These are phyloP conservation scores for Tetramorium alpestre DNA, from an alignment of 1,140 invertebrate genomes.

Conservation along the genomic window DNA sequence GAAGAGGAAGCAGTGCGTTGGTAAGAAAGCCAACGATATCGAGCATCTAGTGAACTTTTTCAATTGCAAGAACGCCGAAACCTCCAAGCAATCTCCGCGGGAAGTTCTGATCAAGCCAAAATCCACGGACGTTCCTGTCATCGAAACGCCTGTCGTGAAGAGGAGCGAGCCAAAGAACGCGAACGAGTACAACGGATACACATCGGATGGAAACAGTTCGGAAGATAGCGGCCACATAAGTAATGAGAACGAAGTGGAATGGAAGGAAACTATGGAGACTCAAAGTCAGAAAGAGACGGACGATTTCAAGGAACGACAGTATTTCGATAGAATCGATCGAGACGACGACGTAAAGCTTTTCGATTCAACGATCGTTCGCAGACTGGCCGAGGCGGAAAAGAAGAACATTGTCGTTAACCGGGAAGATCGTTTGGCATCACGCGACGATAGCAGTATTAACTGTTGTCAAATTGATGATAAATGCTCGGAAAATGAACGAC, in stretches of 20 bases:
- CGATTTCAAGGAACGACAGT: conserved; percentile 85
- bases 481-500: conserved; percentile 44
- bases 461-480: conserved; percentile 68
- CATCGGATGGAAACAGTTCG: conserved; percentile 86
- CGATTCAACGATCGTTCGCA: conserved; percentile 65
- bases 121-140: conserved; percentile 11
- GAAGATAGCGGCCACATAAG: conserved; percentile 93
- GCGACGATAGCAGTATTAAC: conserved; percentile 72
- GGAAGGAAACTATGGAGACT: conserved; percentile 67
- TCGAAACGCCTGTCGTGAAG: conserved; percentile 36
- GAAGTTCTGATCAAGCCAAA: conserved; percentile 72
- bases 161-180: conserved; percentile 41
- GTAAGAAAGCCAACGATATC: conserved; percentile 79
- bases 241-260: conserved; percentile 88
- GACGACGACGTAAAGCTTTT: conserved; percentile 33
- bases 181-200: conserved; percentile 74
- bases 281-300: conserved; percentile 24
- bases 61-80: conserved; percentile 82
- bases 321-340: conserved; percentile 77
- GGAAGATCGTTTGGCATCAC: conserved; percentile 44
- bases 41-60: conserved; percentile 84
- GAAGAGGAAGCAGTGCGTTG: conserved; percentile 45
- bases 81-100: conserved; percentile 58
- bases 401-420: conserved; percentile 34
- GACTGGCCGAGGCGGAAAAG: conserved; percentile 43